Evolutionary conservation across 2,113 vertebrate genomes (phyloP).

Genomic region (Percina caprodes): DNA sequence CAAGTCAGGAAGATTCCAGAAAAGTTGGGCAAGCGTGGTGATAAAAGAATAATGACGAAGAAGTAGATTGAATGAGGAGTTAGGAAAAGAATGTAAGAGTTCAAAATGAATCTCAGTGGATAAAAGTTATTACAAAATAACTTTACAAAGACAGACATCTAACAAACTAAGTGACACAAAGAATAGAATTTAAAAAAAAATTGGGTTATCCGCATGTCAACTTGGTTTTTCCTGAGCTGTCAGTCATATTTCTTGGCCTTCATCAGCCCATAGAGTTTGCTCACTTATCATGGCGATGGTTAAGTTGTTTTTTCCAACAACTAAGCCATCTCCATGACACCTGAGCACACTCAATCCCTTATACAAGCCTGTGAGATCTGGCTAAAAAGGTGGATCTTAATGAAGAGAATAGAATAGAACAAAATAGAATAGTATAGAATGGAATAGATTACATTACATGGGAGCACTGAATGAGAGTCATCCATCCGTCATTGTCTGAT

Average conservation of each 20-base stretch:
- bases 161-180: not conserved
- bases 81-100: too few relatives aligned
- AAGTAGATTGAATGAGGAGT: not conserved
- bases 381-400: not conserved
- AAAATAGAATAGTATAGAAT: not conserved
- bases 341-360: not conserved
- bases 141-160: not conserved
- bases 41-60: too few relatives aligned
- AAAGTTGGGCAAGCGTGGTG: not conserved
- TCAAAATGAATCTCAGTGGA: not conserved
- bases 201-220: not conserved
- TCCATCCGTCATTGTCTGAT: conserved; percentile 47
- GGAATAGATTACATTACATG: not conserved
- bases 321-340: not conserved
- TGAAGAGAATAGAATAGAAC: not conserved
- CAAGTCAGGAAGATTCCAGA: not conserved
- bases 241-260: not conserved
- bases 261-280: not conserved
- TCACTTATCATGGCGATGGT: not conserved
- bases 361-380: not conserved
- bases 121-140: not conserved
- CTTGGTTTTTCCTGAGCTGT: not conserved
- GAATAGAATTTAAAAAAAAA: not conserved
- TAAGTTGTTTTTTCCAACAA: not conserved
- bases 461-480: conserved; percentile 7